Evolutionary conservation across 2,888 invertebrate species (phyloP), one percentile per base, ranked within the genome.

Genomic region (Drosophila anomelani): DNA sequence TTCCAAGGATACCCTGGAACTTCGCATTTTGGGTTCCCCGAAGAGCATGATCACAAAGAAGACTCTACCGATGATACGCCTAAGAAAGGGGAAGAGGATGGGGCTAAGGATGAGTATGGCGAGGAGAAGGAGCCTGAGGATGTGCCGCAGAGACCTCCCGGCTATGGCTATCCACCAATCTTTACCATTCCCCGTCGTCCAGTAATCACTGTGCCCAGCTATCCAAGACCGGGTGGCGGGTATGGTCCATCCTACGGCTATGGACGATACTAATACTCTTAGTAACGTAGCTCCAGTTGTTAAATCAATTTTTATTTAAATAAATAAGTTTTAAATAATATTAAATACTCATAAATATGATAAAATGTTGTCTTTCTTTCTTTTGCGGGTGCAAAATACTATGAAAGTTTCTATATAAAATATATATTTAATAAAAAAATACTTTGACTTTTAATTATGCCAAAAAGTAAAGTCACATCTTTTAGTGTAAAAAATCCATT

Each of bases 121-220:
- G 6, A 7, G 29, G 29, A 51, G 13, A 53, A 62, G 17, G 34
- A 58, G 17, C 41, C 36, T 13, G 44, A 73, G 43, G 75, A 53
- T 15, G 49, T 67, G 7, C n/a, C n/a, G 1, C 44, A 49, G 32
- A 75, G 58, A 41, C 56, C 60, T 1, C 56, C 68, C 0, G 56
- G 44, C n/a, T 85, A 29, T 57, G 83, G 81, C 15, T 83, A 79
- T 29, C 85, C 79, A 2, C 72, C 71, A 0, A 43, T 71, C n/a
- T 83, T 70, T 47, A 8, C 70, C 20, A 20, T 77, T 36, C 85
- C 71, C 13, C 76, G 76, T 1, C 74, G 70, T 13, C 76, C 79
- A 9, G 26, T 38, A 13, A 34, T 55, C 26, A 36, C 49, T 15
- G 36, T 51, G 8, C 57, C 71, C 38, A 59, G 59, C 47, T 80